phyloP scores from a whole-genome alignment of 1,140 invertebrate genomes.

The Planococcus citri region DNA sequence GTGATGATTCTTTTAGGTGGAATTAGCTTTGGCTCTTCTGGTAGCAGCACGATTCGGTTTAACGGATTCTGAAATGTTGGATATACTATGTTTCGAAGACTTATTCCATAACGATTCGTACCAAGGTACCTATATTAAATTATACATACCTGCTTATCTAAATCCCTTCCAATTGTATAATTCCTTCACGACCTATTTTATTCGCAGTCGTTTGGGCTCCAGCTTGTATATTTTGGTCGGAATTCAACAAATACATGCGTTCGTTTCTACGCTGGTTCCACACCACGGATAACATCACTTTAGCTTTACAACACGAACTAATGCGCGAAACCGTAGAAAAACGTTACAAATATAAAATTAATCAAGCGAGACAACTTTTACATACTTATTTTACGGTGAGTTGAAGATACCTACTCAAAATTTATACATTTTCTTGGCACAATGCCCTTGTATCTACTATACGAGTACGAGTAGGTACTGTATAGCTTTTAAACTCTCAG shows the following conservation, averaged over 20 bases:
- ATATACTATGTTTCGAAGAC: conserved; percentile 56
- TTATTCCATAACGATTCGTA: conserved; percentile 42
- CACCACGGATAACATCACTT: conserved; percentile 43
- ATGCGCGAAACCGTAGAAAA: conserved; percentile 42
- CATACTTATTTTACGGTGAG: conserved; percentile 24
- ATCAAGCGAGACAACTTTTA: conserved; percentile 31
- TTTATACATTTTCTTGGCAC: too few species aligned
- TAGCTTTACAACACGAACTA: conserved; percentile 49
- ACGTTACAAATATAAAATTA: conserved; percentile 39
- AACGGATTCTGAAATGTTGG: conserved; percentile 59
- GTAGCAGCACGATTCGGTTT: conserved; percentile 54
- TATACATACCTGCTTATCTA: too few species aligned
- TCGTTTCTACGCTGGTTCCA: conserved; percentile 50
- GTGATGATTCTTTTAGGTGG: conserved; percentile 35
- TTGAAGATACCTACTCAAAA: too few species aligned
- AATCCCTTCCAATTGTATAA: too few species aligned
- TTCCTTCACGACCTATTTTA: background rate
- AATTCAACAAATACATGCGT: conserved; percentile 46
- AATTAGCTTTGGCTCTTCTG: conserved; percentile 49
- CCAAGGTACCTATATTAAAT: too few species aligned
- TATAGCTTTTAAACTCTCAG: too few species aligned
- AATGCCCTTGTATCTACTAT: too few species aligned
- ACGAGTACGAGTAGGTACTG: too few species aligned
- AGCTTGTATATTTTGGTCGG: conserved; percentile 52
- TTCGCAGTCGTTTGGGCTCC: conserved; percentile 47